A percentile compares a stretch with the other conserved stretches of the same genome.
Conservation (phyloP, 2,888 invertebrate species). For the Eumacrocentrus americanus region DNA sequence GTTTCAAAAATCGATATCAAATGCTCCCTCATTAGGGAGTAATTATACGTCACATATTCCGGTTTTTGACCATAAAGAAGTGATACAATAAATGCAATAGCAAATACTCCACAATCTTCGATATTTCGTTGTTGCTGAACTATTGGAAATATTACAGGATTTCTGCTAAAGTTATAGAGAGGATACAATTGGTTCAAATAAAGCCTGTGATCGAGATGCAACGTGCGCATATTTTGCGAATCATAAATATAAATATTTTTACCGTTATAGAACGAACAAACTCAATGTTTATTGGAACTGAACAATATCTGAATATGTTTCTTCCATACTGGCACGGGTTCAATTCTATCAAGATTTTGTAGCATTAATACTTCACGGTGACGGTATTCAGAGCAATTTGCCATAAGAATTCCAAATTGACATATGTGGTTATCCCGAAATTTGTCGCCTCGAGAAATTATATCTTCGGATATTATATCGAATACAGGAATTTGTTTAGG, state of each 20-base stretch:
- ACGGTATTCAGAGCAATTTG: slow-evolving; percentile 14
- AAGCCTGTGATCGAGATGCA: slow-evolving; percentile 22
- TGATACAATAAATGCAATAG: slow-evolving; percentile 26
- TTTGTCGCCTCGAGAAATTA: slow-evolving; percentile 6
- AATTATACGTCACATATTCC: slow-evolving; percentile 13
- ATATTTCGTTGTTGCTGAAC: slow-evolving; percentile 28
- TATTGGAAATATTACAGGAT: slow-evolving; percentile 18
- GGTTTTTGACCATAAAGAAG: slow-evolving; percentile 20
- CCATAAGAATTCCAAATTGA: slow-evolving; percentile 21
- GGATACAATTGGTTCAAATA: slow-evolving; percentile 28
- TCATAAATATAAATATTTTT: slow-evolving; percentile 29
- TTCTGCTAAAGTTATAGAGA: slow-evolving; percentile 2
- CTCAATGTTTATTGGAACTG: slow-evolving; percentile 29
- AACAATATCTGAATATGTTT: slow-evolving; percentile 34
- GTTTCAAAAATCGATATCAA: slow-evolving; percentile 21
- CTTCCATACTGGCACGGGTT: slow-evolving; percentile 18
- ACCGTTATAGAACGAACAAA: slow-evolving; percentile 29
- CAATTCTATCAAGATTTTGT: slow-evolving; percentile 20
- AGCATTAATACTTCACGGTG: slow-evolving; percentile 18
- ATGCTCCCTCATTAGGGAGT: slow-evolving; percentile 25
- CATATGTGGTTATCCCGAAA: slow-evolving; percentile 25
- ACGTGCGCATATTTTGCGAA: slow-evolving; percentile 11
- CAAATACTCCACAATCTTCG: slow-evolving; percentile 26
- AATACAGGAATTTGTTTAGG: too few relatives aligned
- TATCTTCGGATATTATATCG: not conserved